Base-by-base conservation (phyloP, 2,113 vertebrate species). In the Origma solitaria region DNA sequence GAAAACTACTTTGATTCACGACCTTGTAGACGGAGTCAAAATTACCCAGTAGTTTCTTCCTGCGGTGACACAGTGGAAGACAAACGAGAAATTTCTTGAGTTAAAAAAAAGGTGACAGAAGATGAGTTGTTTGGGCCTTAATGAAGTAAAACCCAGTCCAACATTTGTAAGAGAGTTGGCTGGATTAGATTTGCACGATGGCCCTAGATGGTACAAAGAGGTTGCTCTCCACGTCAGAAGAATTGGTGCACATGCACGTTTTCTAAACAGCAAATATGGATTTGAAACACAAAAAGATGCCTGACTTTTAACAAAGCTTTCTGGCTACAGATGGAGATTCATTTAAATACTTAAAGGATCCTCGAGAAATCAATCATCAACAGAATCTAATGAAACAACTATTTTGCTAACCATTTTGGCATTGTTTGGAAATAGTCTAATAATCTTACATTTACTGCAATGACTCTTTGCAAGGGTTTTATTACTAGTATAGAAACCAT, bases 401-500 rank as follows among this genome's bases (percentile, higher is more conserved):
- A 60, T 90, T 96, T 96, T 96, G 60, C 90, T 95, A 92, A 80
- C 28, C 40, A 31, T 92, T 91, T 94, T 95, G 68, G 45, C 91
- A 86, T 94, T 96, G 86, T 86, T 94, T 91, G 88, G 75, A 96
- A 96, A 95, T 92, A 95, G 82, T 86, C 60, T 95, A 82, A 79
- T 65, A 85, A 96, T 95, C 90, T 90, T 95, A 80, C 64, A 90
- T 83, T 86, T 86, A 73, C 50, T 78, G 56, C 92, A 96, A 77
- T 93, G 92, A 80, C 75, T 97, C 82, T 96, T 85, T 94, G 51
- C 65, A 86, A 82, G 75, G 68, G 31, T 73, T 95, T 93, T 82
- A 84, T 71, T 82, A 72, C 93, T 75, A 88, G 66, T 56, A 95
- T 56, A 85, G 89, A 73, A 90, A 70, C 72, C 57, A 80, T 92